Conservation (phyloP, 1,140 invertebrate species). For the Bradysia coprophila region DNA sequence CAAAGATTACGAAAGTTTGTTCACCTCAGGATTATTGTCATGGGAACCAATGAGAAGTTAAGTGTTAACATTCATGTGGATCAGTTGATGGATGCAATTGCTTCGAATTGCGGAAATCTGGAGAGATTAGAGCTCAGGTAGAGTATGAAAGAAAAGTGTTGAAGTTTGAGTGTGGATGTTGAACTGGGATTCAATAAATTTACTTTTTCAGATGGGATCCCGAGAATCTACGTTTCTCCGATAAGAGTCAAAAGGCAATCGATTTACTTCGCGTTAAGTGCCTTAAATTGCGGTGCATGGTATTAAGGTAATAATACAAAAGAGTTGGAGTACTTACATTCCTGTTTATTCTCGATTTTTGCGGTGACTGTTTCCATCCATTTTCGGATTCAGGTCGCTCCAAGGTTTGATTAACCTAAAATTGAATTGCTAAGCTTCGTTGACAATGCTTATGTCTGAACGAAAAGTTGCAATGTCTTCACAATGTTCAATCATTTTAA, state of each 20-base stretch:
- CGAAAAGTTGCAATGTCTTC: too few species aligned
- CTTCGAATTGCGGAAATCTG: conserved; percentile 74
- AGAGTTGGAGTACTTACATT: too few species aligned
- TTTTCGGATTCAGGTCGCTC: too few species aligned
- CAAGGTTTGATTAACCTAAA: too few species aligned
- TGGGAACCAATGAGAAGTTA: conserved; percentile 91
- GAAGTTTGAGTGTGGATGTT: too few species aligned
- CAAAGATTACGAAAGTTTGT: not conserved
- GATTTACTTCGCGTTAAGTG: conserved; percentile 81
- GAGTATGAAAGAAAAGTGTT: too few species aligned
- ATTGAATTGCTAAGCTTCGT: too few species aligned
- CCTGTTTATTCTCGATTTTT: too few species aligned
- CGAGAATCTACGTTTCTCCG: conserved; percentile 92
- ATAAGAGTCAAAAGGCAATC: conserved; percentile 96
- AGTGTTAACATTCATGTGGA: conserved; percentile 95
- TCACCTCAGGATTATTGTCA: conserved; percentile 70
- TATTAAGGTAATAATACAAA: conserved; percentile 52
- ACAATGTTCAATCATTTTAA: not conserved
- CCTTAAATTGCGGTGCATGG: conserved; percentile 63
- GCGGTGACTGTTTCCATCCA: too few species aligned
- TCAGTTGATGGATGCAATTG: conserved; percentile 92
- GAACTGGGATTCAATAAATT: not conserved
- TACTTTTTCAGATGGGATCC: conserved; percentile 72
- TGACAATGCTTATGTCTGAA: too few species aligned
- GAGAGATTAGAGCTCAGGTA: conserved; percentile 71